phyloP scores from a whole-genome alignment of 2,113 vertebrate species.

The Sylvilagus bachmani region DNA sequence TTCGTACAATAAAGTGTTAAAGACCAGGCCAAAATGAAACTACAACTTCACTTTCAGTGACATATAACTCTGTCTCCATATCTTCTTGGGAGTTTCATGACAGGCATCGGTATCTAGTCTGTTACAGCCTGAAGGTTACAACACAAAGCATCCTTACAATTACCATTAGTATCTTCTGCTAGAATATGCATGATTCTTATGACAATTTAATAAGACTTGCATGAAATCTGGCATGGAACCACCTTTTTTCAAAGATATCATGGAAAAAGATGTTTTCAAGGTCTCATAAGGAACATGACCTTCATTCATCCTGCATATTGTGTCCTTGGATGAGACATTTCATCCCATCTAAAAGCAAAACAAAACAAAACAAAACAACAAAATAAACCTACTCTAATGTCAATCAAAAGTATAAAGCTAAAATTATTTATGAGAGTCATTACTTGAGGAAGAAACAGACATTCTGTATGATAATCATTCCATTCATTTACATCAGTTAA shows the following conservation, averaged over 20 bases:
- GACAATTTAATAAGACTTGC: slow-evolving; percentile 80
- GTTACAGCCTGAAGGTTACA: slow-evolving; percentile 69
- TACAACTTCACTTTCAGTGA: slow-evolving; percentile 58
- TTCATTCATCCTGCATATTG: slow-evolving; percentile 3
- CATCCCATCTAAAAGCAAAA: slow-evolving; percentile 1
- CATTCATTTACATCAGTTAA: slow-evolving; percentile 24
- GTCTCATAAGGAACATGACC: slow-evolving; percentile 21
- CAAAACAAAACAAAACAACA: no score
- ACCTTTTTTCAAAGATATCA: slow-evolving; percentile 59
- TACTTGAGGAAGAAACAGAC: background rate
- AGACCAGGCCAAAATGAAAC: slow-evolving; percentile 44
- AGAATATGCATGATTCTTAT: slow-evolving; percentile 69
- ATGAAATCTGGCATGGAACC: slow-evolving; percentile 45
- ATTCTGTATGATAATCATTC: background rate
- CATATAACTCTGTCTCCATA: slow-evolving; percentile 64
- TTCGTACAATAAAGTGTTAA: slow-evolving; percentile 34
- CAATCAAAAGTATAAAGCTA: slow-evolving; percentile 1
- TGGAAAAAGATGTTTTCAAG: background rate
- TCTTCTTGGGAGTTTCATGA: slow-evolving; percentile 65
- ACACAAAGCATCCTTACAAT: slow-evolving; percentile 59
- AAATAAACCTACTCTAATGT: slow-evolving; percentile 1
- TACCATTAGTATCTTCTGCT: slow-evolving; percentile 73
- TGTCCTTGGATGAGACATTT: background rate
- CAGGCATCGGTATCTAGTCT: slow-evolving; percentile 49
- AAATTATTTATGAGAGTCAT: slow-evolving; percentile 36